Evolutionary conservation across 2,888 invertebrate species (phyloP), one percentile per base, ranked within the genome.

Genomic region (Hirtodrosophila duncani): DNA sequence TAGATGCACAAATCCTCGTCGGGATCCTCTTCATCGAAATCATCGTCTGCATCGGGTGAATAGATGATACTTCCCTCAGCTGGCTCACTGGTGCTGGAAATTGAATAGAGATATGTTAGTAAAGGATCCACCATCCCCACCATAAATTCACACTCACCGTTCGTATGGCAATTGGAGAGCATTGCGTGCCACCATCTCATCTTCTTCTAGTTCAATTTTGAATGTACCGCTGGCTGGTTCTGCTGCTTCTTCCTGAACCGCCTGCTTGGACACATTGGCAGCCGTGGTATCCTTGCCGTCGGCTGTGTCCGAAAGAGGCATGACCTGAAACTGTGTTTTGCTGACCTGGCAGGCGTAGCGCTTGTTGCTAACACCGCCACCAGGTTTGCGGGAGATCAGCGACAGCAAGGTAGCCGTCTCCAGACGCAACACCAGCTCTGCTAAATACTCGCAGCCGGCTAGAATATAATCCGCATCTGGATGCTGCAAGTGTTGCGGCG

Each of bases 11-110:
- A 88, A 87, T 95, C 95, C 85, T 95, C 94, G 88, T 95, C 95
- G 1, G 94, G 94, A 87, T 95, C 94, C 86, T 94, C 94, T 78
- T 94, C 94, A 80, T 95, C 95, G 88, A 93, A 92, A 83, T 94
- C 94, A 84, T 94, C 94, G 1, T 90, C 89, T 42, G 91, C 91
- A 86, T 95, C 94, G 6, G 94, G 92, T 62, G 91, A 89, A 80
- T 95, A 94, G 66, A 91, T 89, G 21, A 94, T 92, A 81, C 90
- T 90, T 27, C 91, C 90, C 52, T 89, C 89, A 0, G 88, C 87
- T 44, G 88, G 85, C 60, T 88, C 87, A 62, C 88, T 88, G 65
- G 78, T 82, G 42, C 59, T 86, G 38, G 2, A 52, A 34, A 43
- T 30, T 0, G 3, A 17, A 26, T 3, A 13, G 3, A n/a, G 0